Evolutionary conservation across 2,113 vertebrate genomes (phyloP).

Genomic region (Bufo bufo): DNA sequence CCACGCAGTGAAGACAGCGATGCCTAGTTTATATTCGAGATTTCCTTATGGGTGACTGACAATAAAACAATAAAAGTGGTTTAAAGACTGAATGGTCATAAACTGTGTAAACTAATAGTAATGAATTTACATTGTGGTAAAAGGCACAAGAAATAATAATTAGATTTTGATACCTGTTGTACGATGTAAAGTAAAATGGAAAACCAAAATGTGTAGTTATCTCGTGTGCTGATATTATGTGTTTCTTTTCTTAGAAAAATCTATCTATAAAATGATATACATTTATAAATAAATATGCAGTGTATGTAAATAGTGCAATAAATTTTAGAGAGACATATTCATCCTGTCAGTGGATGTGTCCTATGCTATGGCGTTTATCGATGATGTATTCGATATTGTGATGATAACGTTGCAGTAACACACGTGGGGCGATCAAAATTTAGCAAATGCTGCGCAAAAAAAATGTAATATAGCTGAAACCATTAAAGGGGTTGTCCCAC

Average conservation of each 20-base stretch:
- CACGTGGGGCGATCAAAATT: no score
- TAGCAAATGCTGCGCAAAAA: no score
- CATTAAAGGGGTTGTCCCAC: no score
- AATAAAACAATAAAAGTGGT: slow-evolving; percentile 16
- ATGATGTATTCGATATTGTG: neutral
- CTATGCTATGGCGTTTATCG: neutral
- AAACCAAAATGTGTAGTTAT: slow-evolving; percentile 43
- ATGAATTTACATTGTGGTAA: slow-evolving; percentile 24
- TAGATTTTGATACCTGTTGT: slow-evolving; percentile 50
- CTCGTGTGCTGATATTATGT: slow-evolving; percentile 46
- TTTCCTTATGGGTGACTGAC: slow-evolving; percentile 2
- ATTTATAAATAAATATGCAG: slow-evolving; percentile 51
- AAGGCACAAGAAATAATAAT: slow-evolving; percentile 29
- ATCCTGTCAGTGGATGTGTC: slow-evolving; percentile 2
- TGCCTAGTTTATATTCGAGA: neutral
- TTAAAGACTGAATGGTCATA: slow-evolving; percentile 22
- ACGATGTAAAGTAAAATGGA: slow-evolving; percentile 49
- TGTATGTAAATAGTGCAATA: slow-evolving; percentile 58
- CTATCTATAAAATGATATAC: slow-evolving; percentile 41
- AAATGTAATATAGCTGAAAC: no score
- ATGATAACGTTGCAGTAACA: neutral
- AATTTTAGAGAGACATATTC: slow-evolving; percentile 53
- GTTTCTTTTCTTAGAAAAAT: slow-evolving; percentile 35
- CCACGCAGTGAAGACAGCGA: neutral
- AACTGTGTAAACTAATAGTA: slow-evolving; percentile 37